Evolutionary conservation across 37 sponge, comb jelly and placozoan species (phyloP).

Genomic region (Petrosia ficiformis): DNA sequence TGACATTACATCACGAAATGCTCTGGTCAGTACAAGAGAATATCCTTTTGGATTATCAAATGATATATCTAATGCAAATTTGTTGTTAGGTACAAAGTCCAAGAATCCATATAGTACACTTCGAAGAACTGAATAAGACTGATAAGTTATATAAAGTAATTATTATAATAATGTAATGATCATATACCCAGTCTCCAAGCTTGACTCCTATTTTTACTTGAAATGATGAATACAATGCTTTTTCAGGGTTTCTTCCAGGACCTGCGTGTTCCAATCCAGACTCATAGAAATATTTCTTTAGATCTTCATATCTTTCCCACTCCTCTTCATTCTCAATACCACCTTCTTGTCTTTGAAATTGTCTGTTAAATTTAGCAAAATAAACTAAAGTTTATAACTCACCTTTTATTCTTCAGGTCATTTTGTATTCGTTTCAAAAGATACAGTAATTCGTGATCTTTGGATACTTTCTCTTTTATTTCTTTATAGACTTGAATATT

Average conservation of each 20-base stretch:
- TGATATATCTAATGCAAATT: conserved; percentile 3
- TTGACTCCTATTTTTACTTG: background rate
- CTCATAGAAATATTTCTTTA: background rate
- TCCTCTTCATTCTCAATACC: background rate
- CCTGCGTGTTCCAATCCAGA: background rate
- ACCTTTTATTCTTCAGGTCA: background rate
- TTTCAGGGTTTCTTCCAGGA: conserved; percentile 1
- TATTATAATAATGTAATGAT: background rate
- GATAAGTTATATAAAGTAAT: background rate
- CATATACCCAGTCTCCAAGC: background rate
- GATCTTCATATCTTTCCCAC: background rate
- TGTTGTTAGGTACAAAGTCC: background rate
- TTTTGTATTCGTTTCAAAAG: background rate
- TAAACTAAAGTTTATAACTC: background rate
- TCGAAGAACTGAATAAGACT: background rate
- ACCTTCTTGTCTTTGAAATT: background rate
- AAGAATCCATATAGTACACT: conserved; percentile 8
- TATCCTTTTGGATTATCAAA: background rate
- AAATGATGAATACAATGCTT: background rate
- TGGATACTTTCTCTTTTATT: background rate
- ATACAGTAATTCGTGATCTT: background rate
- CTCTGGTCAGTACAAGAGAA: background rate
- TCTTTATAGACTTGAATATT: conserved; percentile 27
- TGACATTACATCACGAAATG: conserved; percentile 1
- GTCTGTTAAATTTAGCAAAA: background rate